Evolutionary conservation across 2,113 vertebrate species (phyloP).

Genomic region (Sarotherodon lohbergeri): DNA sequence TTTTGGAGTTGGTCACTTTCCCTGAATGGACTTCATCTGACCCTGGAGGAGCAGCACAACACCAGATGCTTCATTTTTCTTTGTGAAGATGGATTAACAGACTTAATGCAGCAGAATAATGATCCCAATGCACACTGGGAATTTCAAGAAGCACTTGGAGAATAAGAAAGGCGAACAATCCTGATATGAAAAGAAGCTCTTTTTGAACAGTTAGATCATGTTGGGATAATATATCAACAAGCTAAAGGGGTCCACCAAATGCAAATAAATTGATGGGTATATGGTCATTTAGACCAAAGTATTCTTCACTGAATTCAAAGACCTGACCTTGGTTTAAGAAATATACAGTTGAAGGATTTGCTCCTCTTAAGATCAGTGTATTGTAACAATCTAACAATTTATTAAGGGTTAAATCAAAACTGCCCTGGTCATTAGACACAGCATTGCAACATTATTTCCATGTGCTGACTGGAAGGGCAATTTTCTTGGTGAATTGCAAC

Average conservation of each 20-base stretch:
- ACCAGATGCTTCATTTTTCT: neutral
- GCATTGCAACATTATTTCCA: constrained; percentile 15
- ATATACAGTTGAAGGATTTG: neutral
- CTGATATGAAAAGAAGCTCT: neutral
- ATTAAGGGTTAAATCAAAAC: neutral
- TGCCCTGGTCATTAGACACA: neutral
- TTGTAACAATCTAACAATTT: neutral
- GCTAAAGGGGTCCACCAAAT: neutral
- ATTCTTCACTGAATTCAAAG: neutral
- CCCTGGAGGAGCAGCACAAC: neutral
- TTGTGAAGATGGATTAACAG: neutral
- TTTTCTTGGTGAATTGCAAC: constrained; percentile 10
- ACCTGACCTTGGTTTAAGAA: neutral
- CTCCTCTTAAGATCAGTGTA: neutral
- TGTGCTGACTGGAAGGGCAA: neutral
- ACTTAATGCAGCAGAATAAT: neutral
- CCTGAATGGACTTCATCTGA: neutral
- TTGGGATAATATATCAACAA: neutral
- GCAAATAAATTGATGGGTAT: neutral
- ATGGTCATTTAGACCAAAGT: neutral
- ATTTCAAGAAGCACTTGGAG: neutral
- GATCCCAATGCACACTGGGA: neutral
- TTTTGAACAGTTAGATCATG: neutral
- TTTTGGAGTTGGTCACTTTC: neutral
- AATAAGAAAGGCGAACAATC: neutral